phyloP scores from a whole-genome alignment of 2,888 invertebrate genomes.

The Cyclophora punctaria region DNA sequence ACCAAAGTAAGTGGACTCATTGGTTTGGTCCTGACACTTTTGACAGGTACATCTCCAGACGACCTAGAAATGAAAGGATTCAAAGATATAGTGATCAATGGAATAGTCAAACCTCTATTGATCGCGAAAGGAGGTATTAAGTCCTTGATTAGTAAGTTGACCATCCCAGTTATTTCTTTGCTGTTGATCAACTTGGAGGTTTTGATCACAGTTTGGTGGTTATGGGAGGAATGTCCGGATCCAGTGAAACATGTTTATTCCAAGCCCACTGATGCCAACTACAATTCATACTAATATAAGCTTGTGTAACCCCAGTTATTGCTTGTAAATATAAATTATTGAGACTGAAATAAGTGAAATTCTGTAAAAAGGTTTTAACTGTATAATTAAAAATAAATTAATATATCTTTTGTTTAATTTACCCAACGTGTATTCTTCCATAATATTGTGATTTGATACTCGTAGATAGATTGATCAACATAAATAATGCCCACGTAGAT shows the following conservation, averaged over 20 bases:
- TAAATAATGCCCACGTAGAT: too few relatives aligned
- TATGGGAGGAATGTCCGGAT: slow-evolving; percentile 64
- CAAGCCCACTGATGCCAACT: slow-evolving; percentile 28
- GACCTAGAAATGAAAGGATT: slow-evolving; percentile 45
- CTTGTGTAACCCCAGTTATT: slow-evolving; percentile 28
- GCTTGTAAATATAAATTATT: slow-evolving; percentile 16
- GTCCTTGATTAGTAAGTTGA: slow-evolving; percentile 52
- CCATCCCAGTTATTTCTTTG: slow-evolving; percentile 56
- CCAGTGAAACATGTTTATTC: slow-evolving; percentile 14
- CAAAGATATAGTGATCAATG: slow-evolving; percentile 50
- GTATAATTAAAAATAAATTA: background rate
- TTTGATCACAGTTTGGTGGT: slow-evolving; percentile 62
- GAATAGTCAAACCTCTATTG: slow-evolving; percentile 53
- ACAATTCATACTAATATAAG: slow-evolving; percentile 35
- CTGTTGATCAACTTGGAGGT: slow-evolving; percentile 61
- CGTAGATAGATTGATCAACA: too few relatives aligned
- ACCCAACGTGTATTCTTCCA: too few relatives aligned
- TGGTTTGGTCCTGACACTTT: slow-evolving; percentile 43
- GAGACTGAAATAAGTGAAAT: slow-evolving; percentile 16
- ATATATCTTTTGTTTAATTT: too few relatives aligned
- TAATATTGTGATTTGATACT: too few relatives aligned
- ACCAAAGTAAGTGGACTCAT: slow-evolving; percentile 50
- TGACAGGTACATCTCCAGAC: slow-evolving; percentile 41
- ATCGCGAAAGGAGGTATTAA: slow-evolving; percentile 54
- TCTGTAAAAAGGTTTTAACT: slow-evolving; percentile 6